Evolutionary conservation across 2,797 vertebrate species (phyloP), one percentile per base, ranked within the genome.

Genomic region (Myripristis jacobus): DNA sequence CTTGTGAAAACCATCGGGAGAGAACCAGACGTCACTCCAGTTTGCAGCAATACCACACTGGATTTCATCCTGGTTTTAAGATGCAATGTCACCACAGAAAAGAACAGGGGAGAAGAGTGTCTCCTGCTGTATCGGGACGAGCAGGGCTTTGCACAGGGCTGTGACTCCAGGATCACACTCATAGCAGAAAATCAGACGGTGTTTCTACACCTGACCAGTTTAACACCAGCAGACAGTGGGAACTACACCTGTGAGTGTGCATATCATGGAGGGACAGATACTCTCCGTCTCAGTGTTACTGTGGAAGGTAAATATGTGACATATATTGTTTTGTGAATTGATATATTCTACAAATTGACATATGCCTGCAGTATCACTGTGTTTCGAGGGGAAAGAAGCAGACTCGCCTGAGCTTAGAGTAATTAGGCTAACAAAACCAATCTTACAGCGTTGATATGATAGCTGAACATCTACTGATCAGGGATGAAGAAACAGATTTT

Each of bases 161-260:
- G 68, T 72, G 43, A 43, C 29, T 38, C 60, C 29, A 66, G 48
- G 18, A 43, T 79, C n/a, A 54, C 22, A 19, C 16, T 70, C 1
- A 19, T 38, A 10, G 27, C 0, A 29, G n/a, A 47, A 7, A 41
- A 11, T 18, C 8, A 16, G 16, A 46, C 8, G 11, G 11, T 52
- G 8, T 47, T 60, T 66, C 29, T 78, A 3, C 15, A 38, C 18
- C 56, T 78, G 41, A 68, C 11, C 21, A 15, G 36, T n/a, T 24
- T 68, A 41, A 55, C 24, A 38, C 8, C 53, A 53, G 53, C 50
- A 18, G 71, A 79, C 50, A 62, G 29, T 44, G 77, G 71, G 47
- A 79, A 22, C 58, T 70, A 70, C 66, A 60, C 31, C 36, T 79
- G 77, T 46, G 1, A 74, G 8, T 27, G 56, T 51, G 0, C 0